A percentile compares a stretch with the other conserved stretches of the same genome.
These are phyloP conservation scores for Phocides pigmalion DNA, from an alignment of 1,140 invertebrate species.

Conservation along the genomic window DNA sequence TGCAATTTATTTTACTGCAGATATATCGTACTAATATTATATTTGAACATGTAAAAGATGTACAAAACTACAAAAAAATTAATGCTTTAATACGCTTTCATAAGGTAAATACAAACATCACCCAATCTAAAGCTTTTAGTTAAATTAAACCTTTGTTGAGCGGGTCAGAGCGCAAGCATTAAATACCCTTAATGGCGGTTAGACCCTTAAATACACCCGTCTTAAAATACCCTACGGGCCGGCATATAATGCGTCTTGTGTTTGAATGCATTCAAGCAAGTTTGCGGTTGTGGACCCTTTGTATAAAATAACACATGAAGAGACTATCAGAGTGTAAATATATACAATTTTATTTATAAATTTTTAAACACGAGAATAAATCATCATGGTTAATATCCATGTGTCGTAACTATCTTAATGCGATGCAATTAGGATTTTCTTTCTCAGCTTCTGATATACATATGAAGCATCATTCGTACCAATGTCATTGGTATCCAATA, in stretches of 20 bases:
- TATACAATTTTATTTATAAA: too few species aligned
- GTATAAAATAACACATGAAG: neutral
- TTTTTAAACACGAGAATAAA: too few species aligned
- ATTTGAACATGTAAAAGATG: neutral
- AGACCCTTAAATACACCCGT: neutral
- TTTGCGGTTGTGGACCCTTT: conserved; percentile 4
- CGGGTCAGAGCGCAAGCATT: neutral
- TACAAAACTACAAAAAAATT: neutral
- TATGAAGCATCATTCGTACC: too few species aligned
- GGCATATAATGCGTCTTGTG: conserved; percentile 3
- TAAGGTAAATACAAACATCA: neutral
- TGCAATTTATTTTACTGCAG: too few species aligned
- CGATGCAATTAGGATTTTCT: too few species aligned
- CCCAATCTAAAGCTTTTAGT: conserved; percentile 13
- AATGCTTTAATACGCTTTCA: neutral
- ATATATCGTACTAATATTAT: too few species aligned
- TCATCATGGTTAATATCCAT: too few species aligned
- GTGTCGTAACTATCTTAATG: too few species aligned
- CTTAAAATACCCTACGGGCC: conserved; percentile 25
- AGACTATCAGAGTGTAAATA: neutral
- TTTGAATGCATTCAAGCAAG: conserved; percentile 20
- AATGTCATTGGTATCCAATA: too few species aligned
- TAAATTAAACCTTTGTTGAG: conserved; percentile 9
- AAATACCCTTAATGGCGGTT: conserved; percentile 9
- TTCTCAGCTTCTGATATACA: too few species aligned